phyloP scores from a whole-genome alignment of 2,888 invertebrate species.

The Drosophila fungiperda region DNA sequence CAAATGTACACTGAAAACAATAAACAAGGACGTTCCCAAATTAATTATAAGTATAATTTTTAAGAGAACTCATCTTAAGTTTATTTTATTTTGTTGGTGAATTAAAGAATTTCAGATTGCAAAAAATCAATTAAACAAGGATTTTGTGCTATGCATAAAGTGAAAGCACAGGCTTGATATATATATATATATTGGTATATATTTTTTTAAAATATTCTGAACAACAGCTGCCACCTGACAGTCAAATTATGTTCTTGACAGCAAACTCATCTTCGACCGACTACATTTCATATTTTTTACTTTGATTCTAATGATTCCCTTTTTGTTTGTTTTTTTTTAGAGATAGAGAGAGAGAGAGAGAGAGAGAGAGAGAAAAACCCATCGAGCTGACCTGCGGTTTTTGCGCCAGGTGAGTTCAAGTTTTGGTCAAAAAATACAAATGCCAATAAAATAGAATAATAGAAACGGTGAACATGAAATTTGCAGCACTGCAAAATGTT shows the following conservation, averaged over 20 bases:
- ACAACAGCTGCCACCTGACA: conserved; percentile 40
- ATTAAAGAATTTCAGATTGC: background rate
- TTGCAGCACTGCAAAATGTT: conserved; percentile 21
- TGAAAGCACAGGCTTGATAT: background rate
- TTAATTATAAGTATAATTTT: background rate
- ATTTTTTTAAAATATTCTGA: background rate
- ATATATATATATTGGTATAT: background rate
- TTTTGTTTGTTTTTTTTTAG: conserved; percentile 14
- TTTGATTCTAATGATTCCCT: conserved; percentile 5
- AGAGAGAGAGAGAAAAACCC: background rate
- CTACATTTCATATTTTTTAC: conserved; percentile 6
- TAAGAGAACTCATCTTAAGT: background rate
- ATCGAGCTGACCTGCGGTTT: background rate
- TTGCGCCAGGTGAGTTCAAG: conserved; percentile 45
- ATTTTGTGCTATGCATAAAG: background rate
- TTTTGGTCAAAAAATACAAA: conserved; percentile 41
- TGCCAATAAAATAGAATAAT: conserved; percentile 1
- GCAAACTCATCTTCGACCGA: conserved; percentile 8
- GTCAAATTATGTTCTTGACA: conserved; percentile 48
- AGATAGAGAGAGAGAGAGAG: background rate
- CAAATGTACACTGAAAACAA: background rate
- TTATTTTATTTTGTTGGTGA: background rate
- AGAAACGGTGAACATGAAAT: conserved; percentile 26
- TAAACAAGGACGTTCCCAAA: background rate
- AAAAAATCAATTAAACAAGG: background rate